Evolutionary conservation across 2,888 invertebrate species (phyloP).

Genomic region (Trisateles emortualis): DNA sequence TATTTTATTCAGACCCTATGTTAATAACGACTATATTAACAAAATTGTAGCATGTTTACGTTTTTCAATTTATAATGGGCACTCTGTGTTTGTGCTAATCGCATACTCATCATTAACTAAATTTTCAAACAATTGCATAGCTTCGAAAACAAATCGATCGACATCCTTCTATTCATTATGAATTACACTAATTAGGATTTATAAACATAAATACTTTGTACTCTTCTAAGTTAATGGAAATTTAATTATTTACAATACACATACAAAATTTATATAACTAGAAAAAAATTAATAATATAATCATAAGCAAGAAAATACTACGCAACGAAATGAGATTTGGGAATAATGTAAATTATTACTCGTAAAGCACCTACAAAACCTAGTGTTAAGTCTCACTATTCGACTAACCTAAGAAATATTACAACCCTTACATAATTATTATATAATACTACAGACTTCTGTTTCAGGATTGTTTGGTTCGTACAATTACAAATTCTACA

Average conservation of each 20-base stretch:
- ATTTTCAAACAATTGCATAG: slow-evolving; percentile 7
- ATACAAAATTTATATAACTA: slow-evolving; percentile 61
- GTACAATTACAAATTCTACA: slow-evolving; percentile 37
- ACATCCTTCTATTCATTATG: slow-evolving; percentile 50
- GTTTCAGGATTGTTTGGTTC: slow-evolving; percentile 59
- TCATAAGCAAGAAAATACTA: slow-evolving; percentile 57
- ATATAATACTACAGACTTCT: slow-evolving; percentile 72
- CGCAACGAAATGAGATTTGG: slow-evolving; percentile 58
- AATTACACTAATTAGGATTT: slow-evolving; percentile 63
- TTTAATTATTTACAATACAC: slow-evolving; percentile 77
- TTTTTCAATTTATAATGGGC: slow-evolving; percentile 12
- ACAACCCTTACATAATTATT: slow-evolving; percentile 68
- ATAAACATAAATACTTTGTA: slow-evolving; percentile 82
- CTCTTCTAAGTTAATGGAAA: slow-evolving; percentile 82
- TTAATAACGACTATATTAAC: slow-evolving; percentile 59
- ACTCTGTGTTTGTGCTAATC: slow-evolving; percentile 19
- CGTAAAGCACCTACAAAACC: slow-evolving; percentile 68
- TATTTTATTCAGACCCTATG: slow-evolving; percentile 74
- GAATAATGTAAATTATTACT: slow-evolving; percentile 59
- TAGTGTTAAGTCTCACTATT: slow-evolving; percentile 77
- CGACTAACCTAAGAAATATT: slow-evolving; percentile 66
- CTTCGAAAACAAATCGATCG: slow-evolving; percentile 24
- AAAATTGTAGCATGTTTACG: slow-evolving; percentile 37
- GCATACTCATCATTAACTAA: slow-evolving; percentile 21
- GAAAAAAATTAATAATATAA: slow-evolving; percentile 55